These are phyloP conservation scores for Pseudomyrmex sp. DNA, from an alignment of 1,140 invertebrate species.

Conservation along the genomic window DNA sequence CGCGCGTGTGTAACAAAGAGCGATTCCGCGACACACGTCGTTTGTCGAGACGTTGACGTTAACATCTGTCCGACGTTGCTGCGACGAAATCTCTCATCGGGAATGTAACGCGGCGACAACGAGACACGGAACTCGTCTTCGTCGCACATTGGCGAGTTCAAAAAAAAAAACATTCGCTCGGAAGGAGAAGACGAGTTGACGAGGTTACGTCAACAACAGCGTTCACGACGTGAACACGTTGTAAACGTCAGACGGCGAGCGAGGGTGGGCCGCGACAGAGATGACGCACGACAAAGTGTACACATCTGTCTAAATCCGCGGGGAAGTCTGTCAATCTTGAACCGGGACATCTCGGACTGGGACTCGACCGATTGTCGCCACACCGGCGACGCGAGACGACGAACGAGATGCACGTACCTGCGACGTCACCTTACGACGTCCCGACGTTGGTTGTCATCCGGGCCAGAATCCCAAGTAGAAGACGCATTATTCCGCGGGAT, in stretches of 20 bases:
- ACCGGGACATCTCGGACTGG: neutral
- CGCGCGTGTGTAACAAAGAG: slow-evolving; percentile 30
- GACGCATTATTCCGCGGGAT: slow-evolving; percentile 73
- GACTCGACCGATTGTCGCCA: neutral
- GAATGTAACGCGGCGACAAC: neutral
- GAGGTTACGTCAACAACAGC: slow-evolving; percentile 18
- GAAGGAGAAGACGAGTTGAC: neutral
- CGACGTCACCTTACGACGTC: slow-evolving; percentile 60
- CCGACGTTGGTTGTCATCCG: slow-evolving; percentile 71
- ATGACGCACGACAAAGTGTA: neutral
- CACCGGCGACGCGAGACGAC: neutral
- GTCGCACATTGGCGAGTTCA: neutral
- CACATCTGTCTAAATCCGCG: neutral
- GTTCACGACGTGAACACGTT: slow-evolving; percentile 3
- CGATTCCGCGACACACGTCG: neutral
- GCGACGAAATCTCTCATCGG: neutral
- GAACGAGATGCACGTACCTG: slow-evolving; percentile 65
- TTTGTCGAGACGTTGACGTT: neutral
- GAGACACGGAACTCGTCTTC: neutral
- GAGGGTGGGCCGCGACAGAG: neutral
- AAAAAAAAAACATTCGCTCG: neutral
- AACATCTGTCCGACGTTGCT: neutral
- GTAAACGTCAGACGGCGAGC: neutral
- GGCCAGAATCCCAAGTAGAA: slow-evolving; percentile 75
- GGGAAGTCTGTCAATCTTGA: neutral